These are phyloP conservation scores for Encarsia formosa DNA, from an alignment of 2,888 invertebrate species.

Conservation along the genomic window DNA sequence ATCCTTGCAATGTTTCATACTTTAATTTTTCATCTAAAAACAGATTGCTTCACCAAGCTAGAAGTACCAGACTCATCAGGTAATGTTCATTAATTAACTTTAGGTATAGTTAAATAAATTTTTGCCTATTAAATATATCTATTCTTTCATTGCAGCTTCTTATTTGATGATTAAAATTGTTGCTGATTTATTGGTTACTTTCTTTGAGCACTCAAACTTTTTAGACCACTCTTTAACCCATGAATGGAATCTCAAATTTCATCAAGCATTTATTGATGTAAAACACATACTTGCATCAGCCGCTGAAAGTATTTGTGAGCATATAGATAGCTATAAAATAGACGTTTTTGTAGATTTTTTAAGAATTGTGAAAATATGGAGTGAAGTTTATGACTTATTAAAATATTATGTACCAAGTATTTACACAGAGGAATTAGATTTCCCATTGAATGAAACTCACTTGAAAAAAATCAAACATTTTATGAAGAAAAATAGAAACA, in stretches of 20 bases:
- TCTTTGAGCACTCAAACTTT: slow-evolving; percentile 38
- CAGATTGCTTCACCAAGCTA: slow-evolving; percentile 30
- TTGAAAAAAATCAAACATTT: slow-evolving; percentile 34
- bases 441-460: slow-evolving; percentile 33
- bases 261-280: slow-evolving; percentile 35
- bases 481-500: slow-evolving; percentile 31
- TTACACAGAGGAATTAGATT: slow-evolving; percentile 23
- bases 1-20: slow-evolving; percentile 35
- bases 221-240: slow-evolving; percentile 31
- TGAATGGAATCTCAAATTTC: slow-evolving; percentile 36
- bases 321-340: background rate
- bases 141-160: slow-evolving; percentile 13
- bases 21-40: slow-evolving; percentile 38
- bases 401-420: slow-evolving; percentile 36
- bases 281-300: slow-evolving; percentile 33
- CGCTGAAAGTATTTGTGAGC: slow-evolving; percentile 28
- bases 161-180: slow-evolving; percentile 29
- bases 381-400: slow-evolving; percentile 33
- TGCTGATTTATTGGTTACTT: slow-evolving; percentile 33
- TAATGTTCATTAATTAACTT: slow-evolving; percentile 7
- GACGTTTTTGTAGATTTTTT: slow-evolving; percentile 25
- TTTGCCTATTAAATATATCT: background rate
- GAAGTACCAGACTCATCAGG: slow-evolving; percentile 4
- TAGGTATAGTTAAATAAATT: background rate
- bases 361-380: slow-evolving; percentile 36